Evolutionary conservation across 2,797 vertebrate species (phyloP), one percentile per base, ranked within the genome.

Genomic region (Karalla daura): DNA sequence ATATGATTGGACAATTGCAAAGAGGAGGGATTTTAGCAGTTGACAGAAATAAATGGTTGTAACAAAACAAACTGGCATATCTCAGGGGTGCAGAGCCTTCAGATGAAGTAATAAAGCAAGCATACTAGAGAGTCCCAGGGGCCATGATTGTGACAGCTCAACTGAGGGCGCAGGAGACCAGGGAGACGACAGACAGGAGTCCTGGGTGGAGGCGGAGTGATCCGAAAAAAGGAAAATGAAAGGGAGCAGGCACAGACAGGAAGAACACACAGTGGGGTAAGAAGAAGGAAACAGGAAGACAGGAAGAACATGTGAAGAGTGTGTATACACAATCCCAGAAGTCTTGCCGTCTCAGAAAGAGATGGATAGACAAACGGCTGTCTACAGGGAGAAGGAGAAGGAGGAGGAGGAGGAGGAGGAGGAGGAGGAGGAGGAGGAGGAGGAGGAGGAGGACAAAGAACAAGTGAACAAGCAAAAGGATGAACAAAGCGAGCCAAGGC

Each of bases 401-500:
- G 73, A 2, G 39, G 39, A 12, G 41, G 41, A 15, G 23, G 44
- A 62, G 45, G 49, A 41, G 44, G 45, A 30, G 28, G 47, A 50
- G 37, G 65, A 36, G 30, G 60, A 39, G 52, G 61, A 23, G 36
- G 36, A 67, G 49, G 40, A 28, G n/a, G n/a, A n/a, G n/a, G n/a
- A n/a, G n/a, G n/a, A n/a, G n/a, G n/a, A n/a, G n/a, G n/a, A n/a
- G n/a, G n/a, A n/a, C n/a, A n/a, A n/a, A 47, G 51, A 71, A 78
- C 40, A 70, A 70, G 45, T 51, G 63, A 63, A 59, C 70, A 81
- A 70, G 52, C 60, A 79, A 83, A n/a, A 76, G 70, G 56, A 72
- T 72, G 73, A 78, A 81, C 60, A 79, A 86, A 84, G 55, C 70
- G 65, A 83, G 76, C 68, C 74, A 71, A 79, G 74, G 80, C 35